phyloP scores from a whole-genome alignment of 1,140 invertebrate species.

The Lepidurus arcticus region DNA sequence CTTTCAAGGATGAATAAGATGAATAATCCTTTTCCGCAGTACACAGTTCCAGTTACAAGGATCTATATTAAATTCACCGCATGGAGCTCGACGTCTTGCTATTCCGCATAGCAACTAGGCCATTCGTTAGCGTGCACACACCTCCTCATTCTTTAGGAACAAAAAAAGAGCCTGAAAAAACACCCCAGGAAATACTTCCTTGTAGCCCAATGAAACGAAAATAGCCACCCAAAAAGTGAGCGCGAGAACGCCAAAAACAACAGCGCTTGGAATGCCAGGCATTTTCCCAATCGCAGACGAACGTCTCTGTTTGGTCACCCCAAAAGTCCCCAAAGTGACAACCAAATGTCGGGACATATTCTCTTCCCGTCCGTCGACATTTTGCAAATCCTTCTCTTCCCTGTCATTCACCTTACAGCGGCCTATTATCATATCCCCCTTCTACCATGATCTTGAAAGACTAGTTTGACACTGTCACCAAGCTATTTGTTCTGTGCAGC shows the following conservation, averaged over 20 bases:
- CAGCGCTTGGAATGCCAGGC: background rate
- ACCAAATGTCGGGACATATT: background rate
- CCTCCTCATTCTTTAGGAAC: background rate
- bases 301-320: background rate
- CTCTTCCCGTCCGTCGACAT: too few species aligned
- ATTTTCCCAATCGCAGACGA: background rate
- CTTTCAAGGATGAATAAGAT: background rate
- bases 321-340: background rate
- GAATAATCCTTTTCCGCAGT: background rate
- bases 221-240: background rate
- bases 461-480: background rate
- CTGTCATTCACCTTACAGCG: background rate
- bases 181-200: background rate
- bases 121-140: background rate
- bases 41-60: background rate
- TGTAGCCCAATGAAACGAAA: background rate
- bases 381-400: background rate
- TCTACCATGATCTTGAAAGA: background rate
- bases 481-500: conserved; percentile 15
- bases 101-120: conserved; percentile 18
- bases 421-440: background rate
- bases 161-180: background rate
- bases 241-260: background rate
- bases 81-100: background rate
- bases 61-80: conserved; percentile 22